These are phyloP conservation scores for Toxotes chatareus DNA, from an alignment of 2,113 vertebrate genomes.

Conservation along the genomic window DNA sequence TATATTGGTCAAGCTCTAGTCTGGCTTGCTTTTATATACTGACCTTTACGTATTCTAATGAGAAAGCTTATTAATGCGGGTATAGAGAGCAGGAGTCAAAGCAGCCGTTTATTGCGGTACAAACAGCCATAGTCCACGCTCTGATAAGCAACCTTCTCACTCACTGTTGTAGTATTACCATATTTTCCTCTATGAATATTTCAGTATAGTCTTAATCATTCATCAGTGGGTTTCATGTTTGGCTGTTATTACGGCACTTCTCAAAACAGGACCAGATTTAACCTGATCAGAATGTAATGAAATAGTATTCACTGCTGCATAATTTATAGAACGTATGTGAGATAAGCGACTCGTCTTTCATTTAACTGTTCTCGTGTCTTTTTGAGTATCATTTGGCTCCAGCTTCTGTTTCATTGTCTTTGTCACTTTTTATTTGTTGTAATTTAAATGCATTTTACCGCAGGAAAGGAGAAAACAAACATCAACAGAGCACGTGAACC, in stretches of 20 bases:
- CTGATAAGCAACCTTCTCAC: background rate
- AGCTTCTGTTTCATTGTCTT: no score
- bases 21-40: no score
- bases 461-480: no score
- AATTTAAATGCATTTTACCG: no score
- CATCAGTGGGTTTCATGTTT: conserved; percentile 63
- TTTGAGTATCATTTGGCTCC: no score
- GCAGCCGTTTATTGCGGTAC: background rate
- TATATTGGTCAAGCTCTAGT: no score
- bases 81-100: background rate
- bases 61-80: background rate
- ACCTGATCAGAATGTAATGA: background rate
- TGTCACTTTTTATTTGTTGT: no score
- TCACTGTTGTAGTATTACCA: conserved; percentile 19
- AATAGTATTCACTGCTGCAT: background rate
- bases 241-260: conserved; percentile 15
- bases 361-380: no score
- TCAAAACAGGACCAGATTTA: conserved; percentile 7
- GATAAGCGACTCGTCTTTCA: no score
- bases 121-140: background rate
- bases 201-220: conserved; percentile 62
- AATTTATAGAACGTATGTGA: no score
- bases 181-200: conserved; percentile 70
- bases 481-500: no score
- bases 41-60: background rate